These are phyloP conservation scores for Crypturellus undulatus DNA, from an alignment of 2,113 vertebrate species.

Conservation along the genomic window DNA sequence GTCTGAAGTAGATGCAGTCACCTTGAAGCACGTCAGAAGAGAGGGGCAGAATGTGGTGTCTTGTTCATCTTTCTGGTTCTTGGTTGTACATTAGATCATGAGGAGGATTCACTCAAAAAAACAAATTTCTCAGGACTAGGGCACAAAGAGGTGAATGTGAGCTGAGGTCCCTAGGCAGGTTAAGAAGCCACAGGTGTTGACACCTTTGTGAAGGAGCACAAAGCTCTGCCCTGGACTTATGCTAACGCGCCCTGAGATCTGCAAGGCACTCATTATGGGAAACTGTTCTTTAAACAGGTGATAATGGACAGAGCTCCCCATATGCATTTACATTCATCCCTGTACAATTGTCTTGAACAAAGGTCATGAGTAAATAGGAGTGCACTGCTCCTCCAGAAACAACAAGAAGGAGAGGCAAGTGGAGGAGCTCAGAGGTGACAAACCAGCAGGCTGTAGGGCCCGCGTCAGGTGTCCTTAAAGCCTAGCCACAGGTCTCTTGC, in stretches of 20 bases:
- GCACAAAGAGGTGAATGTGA: neutral
- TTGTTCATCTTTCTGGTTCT: neutral
- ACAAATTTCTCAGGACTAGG: neutral
- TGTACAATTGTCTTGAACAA: neutral
- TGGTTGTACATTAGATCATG: neutral
- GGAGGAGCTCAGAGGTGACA: neutral
- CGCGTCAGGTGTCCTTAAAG: neutral
- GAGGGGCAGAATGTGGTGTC: neutral
- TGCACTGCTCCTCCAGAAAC: neutral
- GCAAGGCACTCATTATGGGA: fast-evolving
- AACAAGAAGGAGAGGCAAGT: neutral
- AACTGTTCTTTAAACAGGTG: neutral
- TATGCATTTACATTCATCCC: neutral
- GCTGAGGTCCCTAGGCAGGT: neutral
- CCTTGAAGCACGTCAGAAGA: neutral
- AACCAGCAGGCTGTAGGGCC: neutral
- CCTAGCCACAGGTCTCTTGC: neutral
- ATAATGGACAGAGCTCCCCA: neutral
- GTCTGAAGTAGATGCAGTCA: neutral
- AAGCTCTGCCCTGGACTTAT: neutral
- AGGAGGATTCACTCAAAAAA: neutral
- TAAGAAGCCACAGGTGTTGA: neutral
- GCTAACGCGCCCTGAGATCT: neutral
- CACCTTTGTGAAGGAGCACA: neutral
- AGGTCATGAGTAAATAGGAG: neutral